Evolutionary conservation across 2,113 vertebrate genomes (phyloP), one percentile per base, ranked within the genome.

Genomic region (Chloroceryle aenea): DNA sequence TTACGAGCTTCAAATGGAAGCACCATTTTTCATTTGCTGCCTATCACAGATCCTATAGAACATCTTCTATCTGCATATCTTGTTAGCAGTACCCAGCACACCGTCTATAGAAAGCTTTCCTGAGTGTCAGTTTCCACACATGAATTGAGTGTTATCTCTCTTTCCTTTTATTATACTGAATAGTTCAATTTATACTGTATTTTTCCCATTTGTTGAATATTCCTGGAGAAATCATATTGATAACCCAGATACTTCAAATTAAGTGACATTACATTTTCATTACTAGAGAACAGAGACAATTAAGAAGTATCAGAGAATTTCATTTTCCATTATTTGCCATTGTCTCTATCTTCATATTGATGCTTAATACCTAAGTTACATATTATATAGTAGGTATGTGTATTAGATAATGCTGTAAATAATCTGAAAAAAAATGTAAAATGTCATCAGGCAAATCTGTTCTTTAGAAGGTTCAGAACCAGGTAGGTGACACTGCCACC

Each of bases 181-280:
- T 30, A 78, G 32, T 30, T 81, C 56, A 59, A 80, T 89, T 90
- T 87, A n/a, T 55, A 43, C 10, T 36, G 14, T 32, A 32, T 23
- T 79, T 80, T 77, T 42, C n/a, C 34, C 22, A 62, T 87, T 85
- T 74, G 50, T 67, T 78, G 68, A 56, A 82, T 75, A 68, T 58
- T 79, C 53, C 58, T 76, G 81, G 29, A 89, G 81, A 87, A 94
- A 72, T 45, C 6, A 26, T 55, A 77, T 53, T 79, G 69, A 64
- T 84, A 87, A 91, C 36, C 66, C 58, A 82, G 74, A 89, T 64
- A 61, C 29, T 79, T 94, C 77, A 93, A 87, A 87, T 72, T 52
- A 80, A 58, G n/a, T 55, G 43, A 62, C 16, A 43, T 42, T 77
- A 72, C 32, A 64, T 45, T 80, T 79, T 50, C 52, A 63, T 86